Percentiles rank a stretch among this genome's conserved stretches.
These are phyloP conservation scores for Chrysolina haemoptera DNA, from an alignment of 2,888 invertebrate genomes.

Conservation along the genomic window DNA sequence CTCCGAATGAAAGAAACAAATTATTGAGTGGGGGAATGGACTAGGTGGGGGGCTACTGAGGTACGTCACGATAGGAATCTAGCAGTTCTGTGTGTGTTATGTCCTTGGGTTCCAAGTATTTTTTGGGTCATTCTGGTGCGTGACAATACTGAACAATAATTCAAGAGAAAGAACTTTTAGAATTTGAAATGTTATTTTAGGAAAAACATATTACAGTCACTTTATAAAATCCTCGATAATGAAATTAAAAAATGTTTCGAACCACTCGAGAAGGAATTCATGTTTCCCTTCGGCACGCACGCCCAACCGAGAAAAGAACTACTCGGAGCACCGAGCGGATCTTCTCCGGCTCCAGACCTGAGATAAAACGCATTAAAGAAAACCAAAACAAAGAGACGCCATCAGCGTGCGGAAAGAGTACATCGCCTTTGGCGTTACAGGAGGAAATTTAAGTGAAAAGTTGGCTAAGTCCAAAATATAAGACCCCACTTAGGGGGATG, in stretches of 20 bases:
- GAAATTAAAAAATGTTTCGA: constrained; percentile 1
- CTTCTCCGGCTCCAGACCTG: constrained; percentile 5
- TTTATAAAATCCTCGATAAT: neutral
- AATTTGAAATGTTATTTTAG: no score
- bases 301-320: constrained; percentile 2
- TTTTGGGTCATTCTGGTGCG: no score
- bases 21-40: no score
- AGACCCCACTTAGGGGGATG: constrained; percentile 45
- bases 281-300: constrained; percentile 13
- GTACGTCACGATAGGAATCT: no score
- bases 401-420: constrained; percentile 63
- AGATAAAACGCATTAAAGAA: constrained; percentile 51
- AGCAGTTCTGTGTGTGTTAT: no score
- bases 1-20: no score
- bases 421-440: constrained; percentile 56
- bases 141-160: no score
- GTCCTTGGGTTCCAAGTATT: no score
- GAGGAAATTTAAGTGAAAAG: constrained; percentile 68
- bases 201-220: no score
- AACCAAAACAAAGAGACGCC: constrained; percentile 66
- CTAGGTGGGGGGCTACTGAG: no score
- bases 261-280: neutral
- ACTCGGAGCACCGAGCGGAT: neutral
- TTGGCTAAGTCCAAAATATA: constrained; percentile 58
- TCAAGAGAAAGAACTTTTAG: no score